Base-by-base conservation (phyloP, 2,888 invertebrate species). In the Dromius quadrimaculatus region DNA sequence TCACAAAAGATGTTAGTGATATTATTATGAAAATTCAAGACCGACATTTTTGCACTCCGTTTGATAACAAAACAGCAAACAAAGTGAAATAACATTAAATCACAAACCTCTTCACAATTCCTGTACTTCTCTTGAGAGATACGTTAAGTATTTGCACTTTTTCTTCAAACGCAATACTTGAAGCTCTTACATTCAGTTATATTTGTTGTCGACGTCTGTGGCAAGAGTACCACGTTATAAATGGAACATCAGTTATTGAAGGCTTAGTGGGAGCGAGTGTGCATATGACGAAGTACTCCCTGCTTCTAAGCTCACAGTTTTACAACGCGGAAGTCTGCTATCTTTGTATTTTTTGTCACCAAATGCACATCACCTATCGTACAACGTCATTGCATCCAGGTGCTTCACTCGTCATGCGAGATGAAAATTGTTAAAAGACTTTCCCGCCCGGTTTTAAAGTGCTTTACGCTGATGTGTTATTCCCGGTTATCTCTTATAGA, bases 181-280 rank as follows among this genome's bases (percentile, higher is more conserved):
- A n/a, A n/a, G 45, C 1, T 6, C 13, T 15, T 13, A 4, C 15
- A 3, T 32, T 6, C 15, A 41, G 15, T 41, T n/a, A 11, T 36
- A 11, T 36, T 1, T 11, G n/a, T 41, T 11, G 36, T n/a, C 36
- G 41, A 3, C 41, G 41, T 6, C 41, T 2, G 15, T 41, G 41
- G 41, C 41, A 41, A 15, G 38, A 38, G 38, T 38, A 11, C 28
- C 13, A 13, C 11, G 22, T n/a, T 61, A 61, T 61, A 61, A 61
- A 61, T 61, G 61, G 61, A 61, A 61, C 61, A 41, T 61, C 36
- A 61, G 61, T 61, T 61, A 38, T 61, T 61, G 38, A 61, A 36
- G 38, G 38, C 28, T 54, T 54, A 54, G 47, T 11, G 47, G 47
- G 50, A 23, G 50, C 13, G 50, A n/a, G n/a, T n/a, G n/a, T n/a